Percentiles rank a stretch among this genome's conserved stretches.
Evolutionary conservation across 2,113 vertebrate species (phyloP).

Genomic region (Nematolebias whitei): DNA sequence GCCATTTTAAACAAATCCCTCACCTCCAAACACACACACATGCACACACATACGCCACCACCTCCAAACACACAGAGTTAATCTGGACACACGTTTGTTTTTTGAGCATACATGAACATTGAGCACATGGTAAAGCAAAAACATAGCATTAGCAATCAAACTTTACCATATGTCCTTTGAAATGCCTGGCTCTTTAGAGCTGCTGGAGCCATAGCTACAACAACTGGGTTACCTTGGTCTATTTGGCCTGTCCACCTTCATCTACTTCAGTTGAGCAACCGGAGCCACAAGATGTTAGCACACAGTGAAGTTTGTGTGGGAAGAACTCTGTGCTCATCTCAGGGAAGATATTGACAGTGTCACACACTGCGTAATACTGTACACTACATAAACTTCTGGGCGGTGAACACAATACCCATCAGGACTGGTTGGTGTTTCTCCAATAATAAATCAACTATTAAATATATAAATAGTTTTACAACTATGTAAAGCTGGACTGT

Average conservation of each 20-base stretch:
- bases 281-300: conserved; percentile 58
- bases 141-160: conserved; percentile 46
- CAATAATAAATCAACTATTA: too few relatives aligned
- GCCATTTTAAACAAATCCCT: conserved; percentile 67
- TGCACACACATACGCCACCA: too few relatives aligned
- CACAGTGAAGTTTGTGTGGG: conserved; percentile 6
- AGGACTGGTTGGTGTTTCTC: too few relatives aligned
- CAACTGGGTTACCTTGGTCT: conserved; percentile 61
- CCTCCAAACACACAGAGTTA: too few relatives aligned
- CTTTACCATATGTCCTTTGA: conserved; percentile 39
- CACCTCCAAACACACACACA: not conserved
- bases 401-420: too few relatives aligned
- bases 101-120: conserved; percentile 5
- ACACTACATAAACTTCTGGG: too few relatives aligned
- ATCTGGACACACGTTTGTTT: too few relatives aligned
- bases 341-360: too few relatives aligned
- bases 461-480: too few relatives aligned
- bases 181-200: conserved; percentile 41
- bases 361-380: too few relatives aligned
- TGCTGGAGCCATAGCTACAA: conserved; percentile 52
- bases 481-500: too few relatives aligned
- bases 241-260: conserved; percentile 62
- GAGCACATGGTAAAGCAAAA: conserved; percentile 12
- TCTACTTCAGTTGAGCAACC: conserved; percentile 52
- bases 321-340: too few relatives aligned